A percentile compares a stretch with the other conserved stretches of the same genome.
phyloP scores from a whole-genome alignment of 2,797 vertebrate species.

The Oophaga sylvatica region DNA sequence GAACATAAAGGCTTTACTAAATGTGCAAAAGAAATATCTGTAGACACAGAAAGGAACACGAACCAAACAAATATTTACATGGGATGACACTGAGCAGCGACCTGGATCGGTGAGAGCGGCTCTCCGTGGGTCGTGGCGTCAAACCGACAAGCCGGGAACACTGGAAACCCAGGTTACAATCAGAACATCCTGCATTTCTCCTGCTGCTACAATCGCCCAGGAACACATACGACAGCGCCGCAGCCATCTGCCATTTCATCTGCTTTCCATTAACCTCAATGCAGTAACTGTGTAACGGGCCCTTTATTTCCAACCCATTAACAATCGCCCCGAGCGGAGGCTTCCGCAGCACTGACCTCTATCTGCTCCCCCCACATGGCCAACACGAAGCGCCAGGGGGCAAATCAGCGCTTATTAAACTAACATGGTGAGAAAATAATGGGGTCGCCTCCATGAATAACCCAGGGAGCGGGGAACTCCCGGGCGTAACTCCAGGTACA shows the following conservation, averaged over 20 bases:
- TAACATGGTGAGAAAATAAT: constrained; percentile 12
- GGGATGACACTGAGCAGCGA: background rate
- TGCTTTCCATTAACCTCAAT: constrained; percentile 50
- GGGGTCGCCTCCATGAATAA: constrained; percentile 7
- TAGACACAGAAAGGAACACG: background rate
- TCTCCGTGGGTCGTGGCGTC: background rate
- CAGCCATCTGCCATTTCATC: constrained; percentile 29
- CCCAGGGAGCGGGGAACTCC: background rate
- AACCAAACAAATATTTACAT: background rate
- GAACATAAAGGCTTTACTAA: no score
- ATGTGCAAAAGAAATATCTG: no score
- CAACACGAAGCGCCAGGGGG: background rate
- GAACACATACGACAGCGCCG: background rate
- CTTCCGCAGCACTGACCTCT: constrained; percentile 3
- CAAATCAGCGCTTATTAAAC: constrained; percentile 30
- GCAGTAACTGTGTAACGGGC: background rate
- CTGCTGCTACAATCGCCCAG: background rate
- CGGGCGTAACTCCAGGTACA: background rate
- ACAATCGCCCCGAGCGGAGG: background rate
- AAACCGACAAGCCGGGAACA: background rate
- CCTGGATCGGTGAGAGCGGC: no score
- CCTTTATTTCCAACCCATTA: constrained; percentile 43
- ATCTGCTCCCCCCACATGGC: background rate
- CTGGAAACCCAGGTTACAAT: background rate
- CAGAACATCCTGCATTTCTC: background rate